Evolutionary conservation across 92 coral and sea anemone genomes (phyloP).

Genomic region (Nematostella vectensis): DNA sequence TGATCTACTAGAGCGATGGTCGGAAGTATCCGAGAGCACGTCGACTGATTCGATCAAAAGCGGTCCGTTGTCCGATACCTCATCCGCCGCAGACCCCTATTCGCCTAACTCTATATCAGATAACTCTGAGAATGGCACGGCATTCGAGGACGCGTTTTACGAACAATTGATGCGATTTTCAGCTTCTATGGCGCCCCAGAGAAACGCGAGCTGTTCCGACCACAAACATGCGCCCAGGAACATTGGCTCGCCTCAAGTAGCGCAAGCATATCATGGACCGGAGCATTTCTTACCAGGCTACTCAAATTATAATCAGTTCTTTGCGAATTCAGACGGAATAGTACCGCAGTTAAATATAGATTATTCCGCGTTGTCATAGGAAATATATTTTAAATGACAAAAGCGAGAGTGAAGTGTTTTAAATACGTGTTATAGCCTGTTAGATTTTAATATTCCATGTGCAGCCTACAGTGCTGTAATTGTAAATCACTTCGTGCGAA

Average conservation of each 20-base stretch:
- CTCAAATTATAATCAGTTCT: too few species aligned
- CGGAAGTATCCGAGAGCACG: constrained; percentile 73
- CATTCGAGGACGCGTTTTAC: constrained; percentile 63
- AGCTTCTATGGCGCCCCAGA: constrained; percentile 2
- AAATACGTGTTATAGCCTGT: too few species aligned
- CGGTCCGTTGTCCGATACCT: constrained; percentile 56
- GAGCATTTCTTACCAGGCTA: too few species aligned
- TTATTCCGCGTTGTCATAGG: too few species aligned
- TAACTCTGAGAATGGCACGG: constrained; percentile 52
- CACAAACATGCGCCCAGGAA: constrained; percentile 2
- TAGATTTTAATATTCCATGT: too few species aligned
- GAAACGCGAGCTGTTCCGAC: background rate
- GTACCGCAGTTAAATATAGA: too few species aligned
- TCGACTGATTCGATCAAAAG: constrained; percentile 48
- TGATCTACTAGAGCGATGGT: constrained; percentile 86
- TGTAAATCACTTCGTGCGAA: too few species aligned
- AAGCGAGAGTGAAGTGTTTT: too few species aligned
- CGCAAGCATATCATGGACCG: constrained; percentile 23
- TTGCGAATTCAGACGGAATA: too few species aligned
- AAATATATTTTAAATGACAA: too few species aligned
- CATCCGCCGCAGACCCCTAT: constrained; percentile 62
- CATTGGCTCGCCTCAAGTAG: constrained; percentile 6
- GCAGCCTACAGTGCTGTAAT: too few species aligned
- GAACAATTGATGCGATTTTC: constrained; percentile 66
- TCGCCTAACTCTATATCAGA: constrained; percentile 78